Evolutionary conservation across 1,140 invertebrate species (phyloP).

Genomic region (Halesus radiatus): DNA sequence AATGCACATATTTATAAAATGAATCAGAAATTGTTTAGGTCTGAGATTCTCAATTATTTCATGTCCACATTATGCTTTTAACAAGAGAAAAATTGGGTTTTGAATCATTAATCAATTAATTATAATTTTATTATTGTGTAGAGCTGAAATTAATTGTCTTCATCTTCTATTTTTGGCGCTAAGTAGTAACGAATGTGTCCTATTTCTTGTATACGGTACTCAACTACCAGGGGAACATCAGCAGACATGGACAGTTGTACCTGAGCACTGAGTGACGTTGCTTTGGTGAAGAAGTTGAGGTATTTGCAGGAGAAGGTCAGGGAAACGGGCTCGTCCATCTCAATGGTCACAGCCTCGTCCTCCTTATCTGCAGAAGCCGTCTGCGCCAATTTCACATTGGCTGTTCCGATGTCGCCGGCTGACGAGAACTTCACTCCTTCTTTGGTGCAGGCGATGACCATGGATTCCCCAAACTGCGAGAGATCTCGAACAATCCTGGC

Average conservation of each 20-base stretch:
- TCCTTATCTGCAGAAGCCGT: conserved; percentile 95
- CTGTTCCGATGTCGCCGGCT: conserved; percentile 94
- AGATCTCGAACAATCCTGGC: conserved; percentile 96
- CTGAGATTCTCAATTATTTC: background rate
- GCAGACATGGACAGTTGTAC: conserved; percentile 94
- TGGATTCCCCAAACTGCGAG: conserved; percentile 97
- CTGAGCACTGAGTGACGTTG: conserved; percentile 90
- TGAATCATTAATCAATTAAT: background rate
- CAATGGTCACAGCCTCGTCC: conserved; percentile 95
- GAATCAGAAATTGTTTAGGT: too few relatives aligned
- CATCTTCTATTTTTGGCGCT: conserved; percentile 99
- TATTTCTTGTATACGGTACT: conserved; percentile 96
- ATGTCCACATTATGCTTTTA: background rate
- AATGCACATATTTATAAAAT: too few relatives aligned
- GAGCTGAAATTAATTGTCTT: conserved; percentile 73
- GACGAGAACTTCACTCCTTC: conserved; percentile 96
- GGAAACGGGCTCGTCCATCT: conserved; percentile 98
- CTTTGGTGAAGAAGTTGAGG: conserved; percentile 97
- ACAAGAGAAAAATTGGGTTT: too few relatives aligned
- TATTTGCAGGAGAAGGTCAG: conserved; percentile 95
- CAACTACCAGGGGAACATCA: conserved; percentile 97
- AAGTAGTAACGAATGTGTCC: conserved; percentile 98
- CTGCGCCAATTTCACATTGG: conserved; percentile 94
- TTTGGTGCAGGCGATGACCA: conserved; percentile 96
- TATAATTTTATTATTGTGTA: conserved; percentile 5